A percentile compares a stretch with the other conserved stretches of the same genome.
Conservation (phyloP, 1,140 invertebrate genomes). For the Drosophila elegans region DNA sequence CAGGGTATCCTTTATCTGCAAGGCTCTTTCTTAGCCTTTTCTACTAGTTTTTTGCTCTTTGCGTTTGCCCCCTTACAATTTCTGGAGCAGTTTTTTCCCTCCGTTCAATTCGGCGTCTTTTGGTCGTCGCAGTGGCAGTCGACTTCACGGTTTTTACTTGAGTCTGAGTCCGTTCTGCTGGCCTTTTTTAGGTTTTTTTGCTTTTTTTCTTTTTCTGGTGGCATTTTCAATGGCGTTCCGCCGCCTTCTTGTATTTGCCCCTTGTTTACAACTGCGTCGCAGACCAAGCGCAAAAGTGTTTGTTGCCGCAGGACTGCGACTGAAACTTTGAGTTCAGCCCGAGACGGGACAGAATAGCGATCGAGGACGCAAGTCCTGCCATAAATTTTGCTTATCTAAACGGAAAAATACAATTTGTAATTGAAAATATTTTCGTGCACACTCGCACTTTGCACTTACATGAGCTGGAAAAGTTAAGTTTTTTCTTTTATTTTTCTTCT, state of each 20-base stretch:
- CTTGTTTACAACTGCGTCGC: conserved; percentile 77
- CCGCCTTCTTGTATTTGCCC: conserved; percentile 37
- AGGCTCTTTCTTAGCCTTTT: background rate
- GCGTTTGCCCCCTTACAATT: conserved; percentile 10
- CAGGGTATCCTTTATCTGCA: conserved; percentile 14
- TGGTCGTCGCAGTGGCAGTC: conserved; percentile 29
- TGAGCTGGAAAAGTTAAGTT: conserved; percentile 51
- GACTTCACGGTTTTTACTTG: background rate
- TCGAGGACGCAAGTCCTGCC: conserved; percentile 45
- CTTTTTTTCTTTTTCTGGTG: conserved; percentile 3
- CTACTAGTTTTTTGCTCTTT: conserved; percentile 8
- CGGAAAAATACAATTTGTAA: conserved; percentile 83
- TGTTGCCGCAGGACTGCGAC: conserved; percentile 71
- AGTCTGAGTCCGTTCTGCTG: background rate
- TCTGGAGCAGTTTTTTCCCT: conserved; percentile 21
- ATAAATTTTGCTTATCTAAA: conserved; percentile 82
- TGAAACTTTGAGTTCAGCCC: conserved; percentile 21
- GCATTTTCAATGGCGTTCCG: conserved; percentile 10
- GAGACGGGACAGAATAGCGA: conserved; percentile 8
- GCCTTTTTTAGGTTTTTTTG: background rate
- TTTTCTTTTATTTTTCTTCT: background rate
- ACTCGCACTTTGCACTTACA: conserved; percentile 13
- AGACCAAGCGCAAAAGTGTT: conserved; percentile 77
- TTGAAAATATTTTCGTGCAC: conserved; percentile 77
- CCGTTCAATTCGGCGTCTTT: conserved; percentile 37